Percentiles rank a stretch among this genome's conserved stretches.
These are phyloP conservation scores for Clarias laeviceps DNA, from an alignment of 2,797 vertebrate genomes.

Conservation along the genomic window DNA sequence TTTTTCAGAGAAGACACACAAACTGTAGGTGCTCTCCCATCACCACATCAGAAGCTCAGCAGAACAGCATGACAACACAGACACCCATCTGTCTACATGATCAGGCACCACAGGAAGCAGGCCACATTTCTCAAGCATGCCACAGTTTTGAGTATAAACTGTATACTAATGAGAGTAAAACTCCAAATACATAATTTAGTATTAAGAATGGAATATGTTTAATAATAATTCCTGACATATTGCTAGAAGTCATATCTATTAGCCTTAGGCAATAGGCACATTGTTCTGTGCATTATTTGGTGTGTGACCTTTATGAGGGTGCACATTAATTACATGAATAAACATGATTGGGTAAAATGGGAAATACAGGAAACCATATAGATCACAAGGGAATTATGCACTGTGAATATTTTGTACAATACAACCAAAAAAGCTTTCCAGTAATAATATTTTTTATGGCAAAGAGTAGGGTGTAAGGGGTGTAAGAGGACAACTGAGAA, in stretches of 20 bases:
- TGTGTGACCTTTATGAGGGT: constrained; percentile 16
- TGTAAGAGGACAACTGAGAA: background rate
- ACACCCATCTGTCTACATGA: constrained; percentile 44
- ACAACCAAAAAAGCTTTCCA: background rate
- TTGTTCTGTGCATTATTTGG: constrained; percentile 46
- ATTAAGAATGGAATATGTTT: background rate
- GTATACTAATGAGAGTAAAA: background rate
- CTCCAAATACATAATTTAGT: background rate
- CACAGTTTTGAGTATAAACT: background rate
- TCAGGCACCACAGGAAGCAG: constrained; percentile 8
- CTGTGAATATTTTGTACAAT: background rate
- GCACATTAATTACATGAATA: background rate
- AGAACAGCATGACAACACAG: constrained; percentile 49
- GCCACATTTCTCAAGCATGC: constrained; percentile 26
- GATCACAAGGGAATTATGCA: constrained; percentile 14
- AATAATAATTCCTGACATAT: constrained; percentile 34
- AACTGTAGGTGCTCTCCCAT: constrained; percentile 45
- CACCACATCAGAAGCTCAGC: constrained; percentile 50
- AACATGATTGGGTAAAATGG: background rate
- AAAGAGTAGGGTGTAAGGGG: background rate
- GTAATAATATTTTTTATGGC: background rate
- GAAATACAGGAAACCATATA: background rate
- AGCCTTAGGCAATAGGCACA: constrained; percentile 34
- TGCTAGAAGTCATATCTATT: constrained; percentile 44
- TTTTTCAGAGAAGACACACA: constrained; percentile 57